Evolutionary conservation across 2,113 vertebrate genomes (phyloP), one percentile per base, ranked within the genome.

Genomic region (human (Homo sapiens)): DNA sequence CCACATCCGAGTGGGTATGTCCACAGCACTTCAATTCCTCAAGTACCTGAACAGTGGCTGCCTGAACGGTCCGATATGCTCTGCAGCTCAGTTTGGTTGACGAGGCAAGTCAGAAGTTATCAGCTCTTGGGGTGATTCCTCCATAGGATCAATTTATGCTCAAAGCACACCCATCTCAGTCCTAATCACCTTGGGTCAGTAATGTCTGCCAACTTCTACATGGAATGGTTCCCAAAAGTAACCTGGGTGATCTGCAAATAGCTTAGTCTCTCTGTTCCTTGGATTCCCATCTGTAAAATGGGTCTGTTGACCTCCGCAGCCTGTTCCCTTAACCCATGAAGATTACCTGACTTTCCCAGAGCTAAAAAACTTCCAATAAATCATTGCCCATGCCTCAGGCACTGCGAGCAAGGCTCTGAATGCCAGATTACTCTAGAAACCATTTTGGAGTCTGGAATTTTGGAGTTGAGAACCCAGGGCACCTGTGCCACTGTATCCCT

Each of bases 301-400:
- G 13, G 0, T 48, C 81, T 84, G 3, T 75, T 6, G 25, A n/a
- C n/a, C 57, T 94, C 50, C 75, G 55, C 5, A 30, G 32, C 52
- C 5, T 20, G 0, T 38, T 14, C 30, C 9, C 70, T 78, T 38
- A 50, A 50, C 5, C 4, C 45, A 9, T 0, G 4, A 38, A 45
- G 59, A 85, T 23, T 22, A 40, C 7, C 30, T 35, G 64, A 40
- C 13, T 18, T 64, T 23, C 3, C 13, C 78, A 89, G 57, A 88
- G n/a, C 38, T 79, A 73, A 59, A 73, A 88, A 72, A 66, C 13
- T 52, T 52, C 38, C n/a, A n/a, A 1, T 30, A 25, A 81, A 30
- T 80, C 64, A 73, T 10, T 81, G 9, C 14, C 12, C 9, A 59
- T 13, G n/a, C 13, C 18, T 40, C 48, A n/a, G 48, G 27, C 12